A percentile compares a stretch with the other conserved stretches of the same genome.
Conservation (phyloP, 2,888 invertebrate genomes). For the Tipula unca region DNA sequence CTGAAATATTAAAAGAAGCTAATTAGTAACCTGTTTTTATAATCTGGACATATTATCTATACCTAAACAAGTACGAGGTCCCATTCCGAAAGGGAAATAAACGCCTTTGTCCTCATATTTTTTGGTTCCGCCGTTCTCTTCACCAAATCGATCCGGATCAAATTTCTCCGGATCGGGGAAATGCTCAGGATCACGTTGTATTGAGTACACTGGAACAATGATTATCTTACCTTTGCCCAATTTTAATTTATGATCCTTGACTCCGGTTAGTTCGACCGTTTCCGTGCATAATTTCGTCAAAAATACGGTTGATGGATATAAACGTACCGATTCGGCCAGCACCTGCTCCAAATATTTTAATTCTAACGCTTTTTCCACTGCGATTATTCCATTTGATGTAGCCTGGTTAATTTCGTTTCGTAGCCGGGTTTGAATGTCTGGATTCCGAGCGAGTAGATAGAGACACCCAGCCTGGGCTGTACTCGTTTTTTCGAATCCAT, state of each 20-base stretch:
- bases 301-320: slow-evolving; percentile 48
- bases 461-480: slow-evolving; percentile 31
- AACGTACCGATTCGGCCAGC: slow-evolving; percentile 47
- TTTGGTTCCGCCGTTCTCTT: slow-evolving; percentile 23
- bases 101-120: slow-evolving; percentile 21
- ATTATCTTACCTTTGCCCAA: slow-evolving; percentile 46
- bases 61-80: slow-evolving; percentile 22
- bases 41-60: neutral
- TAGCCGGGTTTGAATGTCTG: slow-evolving; percentile 31
- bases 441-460: slow-evolving; percentile 32
- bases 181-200: slow-evolving; percentile 54
- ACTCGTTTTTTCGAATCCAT: slow-evolving; percentile 38
- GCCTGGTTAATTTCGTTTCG: slow-evolving; percentile 31
- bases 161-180: slow-evolving; percentile 56
- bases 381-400: slow-evolving; percentile 33
- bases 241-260: slow-evolving; percentile 22
- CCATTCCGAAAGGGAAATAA: slow-evolving; percentile 22
- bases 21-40: neutral
- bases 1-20: too few relatives aligned
- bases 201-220: slow-evolving; percentile 51
- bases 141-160: slow-evolving; percentile 49
- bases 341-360: slow-evolving; percentile 46
- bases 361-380: slow-evolving; percentile 34
- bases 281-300: slow-evolving; percentile 37
- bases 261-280: slow-evolving; percentile 30